phyloP scores from a whole-genome alignment of 2,113 vertebrate genomes.

The Oreochromis niloticus region DNA sequence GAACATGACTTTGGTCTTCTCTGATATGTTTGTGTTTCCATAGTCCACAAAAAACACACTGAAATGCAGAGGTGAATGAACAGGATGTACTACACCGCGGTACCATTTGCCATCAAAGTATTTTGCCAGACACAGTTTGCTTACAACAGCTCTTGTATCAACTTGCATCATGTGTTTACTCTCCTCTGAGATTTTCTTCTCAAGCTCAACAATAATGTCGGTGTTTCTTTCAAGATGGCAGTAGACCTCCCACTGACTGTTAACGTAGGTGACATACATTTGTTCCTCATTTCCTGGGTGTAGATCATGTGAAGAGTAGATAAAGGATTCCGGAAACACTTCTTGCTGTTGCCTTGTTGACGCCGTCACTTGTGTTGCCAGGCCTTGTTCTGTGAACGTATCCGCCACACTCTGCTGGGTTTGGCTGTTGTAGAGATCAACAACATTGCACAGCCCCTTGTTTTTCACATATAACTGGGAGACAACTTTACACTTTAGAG shows the following conservation, averaged over 20 bases:
- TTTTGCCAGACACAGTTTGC: conserved; percentile 77
- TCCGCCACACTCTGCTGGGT: conserved; percentile 51
- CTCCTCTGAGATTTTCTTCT: conserved; percentile 59
- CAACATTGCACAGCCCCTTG: conserved; percentile 70
- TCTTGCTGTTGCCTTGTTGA: conserved; percentile 41
- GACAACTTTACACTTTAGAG: conserved; percentile 73
- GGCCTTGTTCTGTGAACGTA: conserved; percentile 59
- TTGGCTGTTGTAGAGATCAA: conserved; percentile 74
- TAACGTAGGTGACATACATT: conserved; percentile 77
- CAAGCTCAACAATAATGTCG: conserved; percentile 67
- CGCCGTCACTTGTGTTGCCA: conserved; percentile 10
- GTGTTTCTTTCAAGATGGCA: conserved; percentile 84
- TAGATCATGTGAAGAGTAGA: conserved; percentile 80
- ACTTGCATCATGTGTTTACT: conserved; percentile 40
- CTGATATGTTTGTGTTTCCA: conserved; percentile 78
- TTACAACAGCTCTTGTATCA: background rate
- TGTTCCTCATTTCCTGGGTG: conserved; percentile 75
- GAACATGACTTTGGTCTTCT: conserved; percentile 70
- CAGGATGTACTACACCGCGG: conserved; percentile 67
- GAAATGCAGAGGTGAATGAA: conserved; percentile 64
- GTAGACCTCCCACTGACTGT: conserved; percentile 80
- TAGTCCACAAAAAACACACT: conserved; percentile 87
- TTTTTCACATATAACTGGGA: conserved; percentile 61
- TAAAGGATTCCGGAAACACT: conserved; percentile 75
- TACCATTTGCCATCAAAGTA: conserved; percentile 84